Evolutionary conservation across 2,113 vertebrate genomes (phyloP).

Genomic region (Trachemys scripta): DNA sequence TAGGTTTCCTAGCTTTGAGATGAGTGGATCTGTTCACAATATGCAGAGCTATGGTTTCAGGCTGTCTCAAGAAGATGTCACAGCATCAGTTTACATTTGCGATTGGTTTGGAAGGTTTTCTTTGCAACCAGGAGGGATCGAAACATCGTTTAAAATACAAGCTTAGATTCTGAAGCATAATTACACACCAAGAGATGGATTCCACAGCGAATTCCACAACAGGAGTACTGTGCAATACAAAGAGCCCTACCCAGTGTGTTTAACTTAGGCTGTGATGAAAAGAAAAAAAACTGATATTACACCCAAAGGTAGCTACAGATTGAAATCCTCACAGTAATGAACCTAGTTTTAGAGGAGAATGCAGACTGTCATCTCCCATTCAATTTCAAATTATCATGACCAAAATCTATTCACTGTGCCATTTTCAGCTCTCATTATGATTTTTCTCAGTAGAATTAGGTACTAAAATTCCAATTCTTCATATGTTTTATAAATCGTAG

Average conservation of each 20-base stretch:
- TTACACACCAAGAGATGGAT: slow-evolving; percentile 6
- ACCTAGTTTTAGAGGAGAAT: slow-evolving; percentile 57
- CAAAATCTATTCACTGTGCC: slow-evolving; percentile 64
- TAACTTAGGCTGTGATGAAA: slow-evolving; percentile 46
- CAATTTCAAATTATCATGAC: slow-evolving; percentile 65
- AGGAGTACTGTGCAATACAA: not conserved
- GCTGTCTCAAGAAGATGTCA: not conserved
- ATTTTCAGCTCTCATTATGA: slow-evolving; percentile 69
- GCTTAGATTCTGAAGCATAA: not conserved
- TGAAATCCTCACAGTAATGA: slow-evolving; percentile 71
- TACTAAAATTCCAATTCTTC: slow-evolving; percentile 68
- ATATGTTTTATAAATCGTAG: slow-evolving; percentile 71
- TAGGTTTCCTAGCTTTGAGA: not conserved
- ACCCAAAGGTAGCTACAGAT: slow-evolving; percentile 40
- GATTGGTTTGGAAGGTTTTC: not conserved
- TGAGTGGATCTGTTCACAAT: not conserved
- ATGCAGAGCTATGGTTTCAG: not conserved
- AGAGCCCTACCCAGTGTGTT: slow-evolving; percentile 23
- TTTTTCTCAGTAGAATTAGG: slow-evolving; percentile 62
- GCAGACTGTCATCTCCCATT: slow-evolving; percentile 54
- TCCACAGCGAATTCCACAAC: not conserved
- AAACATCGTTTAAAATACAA: not conserved
- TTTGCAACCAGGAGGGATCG: not conserved
- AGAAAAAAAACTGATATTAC: slow-evolving; percentile 29
- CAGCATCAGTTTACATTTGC: not conserved